Percentiles rank a stretch among this genome's conserved stretches.
phyloP scores from a whole-genome alignment of 2,888 invertebrate genomes.

The Macaria notata region DNA sequence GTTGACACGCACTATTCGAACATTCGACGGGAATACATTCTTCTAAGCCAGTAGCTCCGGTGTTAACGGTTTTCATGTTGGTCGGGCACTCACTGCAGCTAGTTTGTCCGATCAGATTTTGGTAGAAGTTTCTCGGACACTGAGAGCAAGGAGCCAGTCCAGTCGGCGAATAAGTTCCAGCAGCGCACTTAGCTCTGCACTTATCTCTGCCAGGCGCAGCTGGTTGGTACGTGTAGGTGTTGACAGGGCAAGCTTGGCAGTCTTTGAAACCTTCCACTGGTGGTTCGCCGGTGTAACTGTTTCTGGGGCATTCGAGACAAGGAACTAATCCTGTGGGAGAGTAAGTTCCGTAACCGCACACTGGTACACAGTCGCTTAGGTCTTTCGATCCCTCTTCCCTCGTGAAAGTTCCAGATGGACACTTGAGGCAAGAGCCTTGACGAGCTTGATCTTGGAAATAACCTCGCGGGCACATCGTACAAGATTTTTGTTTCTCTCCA shows the following conservation, averaged over 20 bases:
- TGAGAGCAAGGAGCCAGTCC: slow-evolving; percentile 96
- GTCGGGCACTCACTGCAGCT: slow-evolving; percentile 95
- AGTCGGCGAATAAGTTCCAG: slow-evolving; percentile 95
- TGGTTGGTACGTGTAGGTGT: slow-evolving; percentile 94
- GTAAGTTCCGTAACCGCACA: slow-evolving; percentile 97
- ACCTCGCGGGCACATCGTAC: slow-evolving; percentile 95
- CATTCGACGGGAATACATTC: slow-evolving; percentile 95
- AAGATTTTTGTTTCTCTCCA: slow-evolving; percentile 93
- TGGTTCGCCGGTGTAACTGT: slow-evolving; percentile 94
- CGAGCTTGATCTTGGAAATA: slow-evolving; percentile 96
- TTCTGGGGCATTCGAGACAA: slow-evolving; percentile 96
- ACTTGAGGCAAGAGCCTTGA: slow-evolving; percentile 94
- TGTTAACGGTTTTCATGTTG: slow-evolving; percentile 91
- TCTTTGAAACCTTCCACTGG: slow-evolving; percentile 96
- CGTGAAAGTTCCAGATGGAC: slow-evolving; percentile 96
- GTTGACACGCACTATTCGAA: slow-evolving; percentile 93
- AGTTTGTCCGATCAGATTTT: slow-evolving; percentile 91
- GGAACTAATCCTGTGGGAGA: slow-evolving; percentile 96
- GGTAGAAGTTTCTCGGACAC: slow-evolving; percentile 96
- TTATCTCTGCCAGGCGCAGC: slow-evolving; percentile 92
- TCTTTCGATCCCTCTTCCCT: slow-evolving; percentile 94
- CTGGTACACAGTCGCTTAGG: slow-evolving; percentile 93
- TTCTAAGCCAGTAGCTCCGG: slow-evolving; percentile 91
- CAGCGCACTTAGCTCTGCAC: slow-evolving; percentile 93
- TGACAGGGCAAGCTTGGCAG: slow-evolving; percentile 95